Evolutionary conservation across 1,140 invertebrate species (phyloP).

Genomic region (Chrysomallon squamiferum): DNA sequence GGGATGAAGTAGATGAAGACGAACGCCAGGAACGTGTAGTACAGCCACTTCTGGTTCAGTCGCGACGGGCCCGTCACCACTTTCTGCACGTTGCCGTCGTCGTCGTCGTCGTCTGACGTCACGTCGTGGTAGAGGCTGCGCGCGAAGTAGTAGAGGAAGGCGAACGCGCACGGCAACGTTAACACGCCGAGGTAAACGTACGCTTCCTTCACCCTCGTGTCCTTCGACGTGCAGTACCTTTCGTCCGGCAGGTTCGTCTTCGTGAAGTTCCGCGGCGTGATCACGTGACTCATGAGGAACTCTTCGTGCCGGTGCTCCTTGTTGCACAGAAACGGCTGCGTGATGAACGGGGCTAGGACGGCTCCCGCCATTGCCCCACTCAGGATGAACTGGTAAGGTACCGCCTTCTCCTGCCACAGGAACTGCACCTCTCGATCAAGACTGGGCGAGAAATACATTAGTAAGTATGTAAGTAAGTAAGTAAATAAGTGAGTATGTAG

Average conservation of each 20-base stretch:
- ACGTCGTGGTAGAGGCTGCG: background rate
- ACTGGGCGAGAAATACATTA: background rate
- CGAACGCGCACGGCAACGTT: background rate
- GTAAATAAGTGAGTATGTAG: no score
- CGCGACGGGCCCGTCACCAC: background rate
- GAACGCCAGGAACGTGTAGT: background rate
- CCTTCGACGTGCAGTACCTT: background rate
- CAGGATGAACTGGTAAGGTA: background rate
- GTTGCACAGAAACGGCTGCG: background rate
- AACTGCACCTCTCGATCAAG: background rate
- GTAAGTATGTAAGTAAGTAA: no score
- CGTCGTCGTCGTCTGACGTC: background rate
- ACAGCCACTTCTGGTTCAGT: background rate
- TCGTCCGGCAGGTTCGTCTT: background rate
- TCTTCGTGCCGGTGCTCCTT: background rate
- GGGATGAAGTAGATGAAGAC: background rate
- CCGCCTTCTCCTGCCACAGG: background rate
- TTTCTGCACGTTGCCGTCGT: background rate
- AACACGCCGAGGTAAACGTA: background rate
- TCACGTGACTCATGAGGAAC: background rate
- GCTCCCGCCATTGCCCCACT: background rate
- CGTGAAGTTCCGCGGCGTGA: background rate
- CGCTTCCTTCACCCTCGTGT: background rate
- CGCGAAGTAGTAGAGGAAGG: background rate
- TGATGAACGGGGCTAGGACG: background rate